These are phyloP conservation scores for Abrostola tripartita DNA, from an alignment of 2,888 invertebrate genomes.

Conservation along the genomic window DNA sequence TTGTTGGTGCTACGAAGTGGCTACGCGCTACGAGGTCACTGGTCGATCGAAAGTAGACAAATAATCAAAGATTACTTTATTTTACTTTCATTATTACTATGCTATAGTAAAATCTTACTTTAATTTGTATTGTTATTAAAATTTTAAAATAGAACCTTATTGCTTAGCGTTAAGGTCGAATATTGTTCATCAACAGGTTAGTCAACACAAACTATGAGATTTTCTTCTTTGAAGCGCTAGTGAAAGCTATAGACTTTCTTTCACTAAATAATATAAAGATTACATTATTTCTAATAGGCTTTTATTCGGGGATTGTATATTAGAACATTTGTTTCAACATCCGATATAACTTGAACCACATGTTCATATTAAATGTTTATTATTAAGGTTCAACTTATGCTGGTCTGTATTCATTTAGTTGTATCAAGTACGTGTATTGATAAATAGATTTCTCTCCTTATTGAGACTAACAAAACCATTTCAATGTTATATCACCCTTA, in stretches of 20 bases:
- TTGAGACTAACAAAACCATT: too few relatives aligned
- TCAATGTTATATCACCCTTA: too few relatives aligned
- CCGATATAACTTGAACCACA: slow-evolving; percentile 20
- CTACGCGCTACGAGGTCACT: slow-evolving; percentile 78
- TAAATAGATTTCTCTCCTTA: too few relatives aligned
- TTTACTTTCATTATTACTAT: slow-evolving; percentile 9
- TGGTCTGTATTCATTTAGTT: neutral
- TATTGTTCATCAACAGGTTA: slow-evolving; percentile 1
- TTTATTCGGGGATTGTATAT: neutral
- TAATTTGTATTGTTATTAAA: slow-evolving; percentile 1
- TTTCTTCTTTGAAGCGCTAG: too few relatives aligned
- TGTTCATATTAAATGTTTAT: neutral
- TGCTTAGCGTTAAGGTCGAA: slow-evolving; percentile 11
- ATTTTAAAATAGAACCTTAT: slow-evolving; percentile 29
- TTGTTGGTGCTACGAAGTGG: slow-evolving; percentile 69
- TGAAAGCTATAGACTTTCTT: too few relatives aligned
- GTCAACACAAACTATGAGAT: too few relatives aligned
- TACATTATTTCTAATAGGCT: neutral
- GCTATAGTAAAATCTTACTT: slow-evolving; percentile 9
- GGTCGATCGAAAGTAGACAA: slow-evolving; percentile 51
- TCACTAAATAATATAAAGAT: neutral
- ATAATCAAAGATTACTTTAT: slow-evolving; percentile 36
- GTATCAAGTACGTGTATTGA: too few relatives aligned
- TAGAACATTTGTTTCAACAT: neutral
- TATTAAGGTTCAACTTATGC: slow-evolving; percentile 8